Evolutionary conservation across 2,797 vertebrate genomes (phyloP).

Genomic region (Halcyon leucocephala): DNA sequence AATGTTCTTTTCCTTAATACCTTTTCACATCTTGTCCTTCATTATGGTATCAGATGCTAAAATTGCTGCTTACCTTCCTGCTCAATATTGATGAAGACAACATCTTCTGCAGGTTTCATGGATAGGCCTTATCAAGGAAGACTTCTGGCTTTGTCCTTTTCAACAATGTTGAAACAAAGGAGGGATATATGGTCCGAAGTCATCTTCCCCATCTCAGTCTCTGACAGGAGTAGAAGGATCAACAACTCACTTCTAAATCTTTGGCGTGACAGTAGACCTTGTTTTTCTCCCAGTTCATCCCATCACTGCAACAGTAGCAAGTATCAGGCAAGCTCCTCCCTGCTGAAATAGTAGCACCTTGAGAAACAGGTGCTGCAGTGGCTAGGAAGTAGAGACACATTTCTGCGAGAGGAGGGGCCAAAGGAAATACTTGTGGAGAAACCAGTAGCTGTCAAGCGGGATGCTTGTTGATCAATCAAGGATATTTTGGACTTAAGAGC

Average conservation of each 20-base stretch:
- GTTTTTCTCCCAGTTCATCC: background rate
- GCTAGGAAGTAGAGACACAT: background rate
- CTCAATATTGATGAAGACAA: background rate
- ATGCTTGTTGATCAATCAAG: background rate
- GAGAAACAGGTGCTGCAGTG: background rate
- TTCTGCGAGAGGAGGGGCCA: fast-evolving
- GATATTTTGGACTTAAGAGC: background rate
- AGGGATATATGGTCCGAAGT: background rate
- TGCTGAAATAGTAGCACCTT: background rate
- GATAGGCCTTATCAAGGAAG: background rate
- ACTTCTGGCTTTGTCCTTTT: background rate
- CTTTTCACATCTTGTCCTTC: background rate
- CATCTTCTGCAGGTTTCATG: background rate
- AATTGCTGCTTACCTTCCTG: background rate
- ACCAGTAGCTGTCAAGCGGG: background rate
- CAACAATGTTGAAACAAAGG: no score
- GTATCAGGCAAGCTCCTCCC: background rate
- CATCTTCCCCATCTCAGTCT: background rate
- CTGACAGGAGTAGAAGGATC: background rate
- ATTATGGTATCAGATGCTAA: background rate
- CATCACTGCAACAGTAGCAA: background rate
- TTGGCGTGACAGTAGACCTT: background rate
- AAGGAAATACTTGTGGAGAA: background rate
- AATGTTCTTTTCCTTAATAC: background rate
- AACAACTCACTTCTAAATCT: background rate